Conservation (phyloP, 2,888 invertebrate species). For the Drosophila stalkeri region DNA sequence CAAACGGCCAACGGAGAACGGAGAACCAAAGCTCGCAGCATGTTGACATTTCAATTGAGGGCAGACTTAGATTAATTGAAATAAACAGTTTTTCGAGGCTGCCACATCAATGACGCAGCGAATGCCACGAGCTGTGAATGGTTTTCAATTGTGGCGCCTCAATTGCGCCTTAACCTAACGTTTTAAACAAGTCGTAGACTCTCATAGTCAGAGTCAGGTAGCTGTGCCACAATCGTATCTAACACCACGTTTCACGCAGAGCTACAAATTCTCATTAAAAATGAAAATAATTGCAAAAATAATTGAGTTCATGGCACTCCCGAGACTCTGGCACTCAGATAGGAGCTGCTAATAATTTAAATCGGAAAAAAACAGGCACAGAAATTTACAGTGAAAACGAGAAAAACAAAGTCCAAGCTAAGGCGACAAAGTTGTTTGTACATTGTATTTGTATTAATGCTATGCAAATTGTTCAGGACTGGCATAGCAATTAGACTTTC, state of each 20-base stretch:
- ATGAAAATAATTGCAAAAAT: constrained; percentile 74
- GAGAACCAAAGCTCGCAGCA: constrained; percentile 6
- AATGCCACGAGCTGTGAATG: constrained; percentile 37
- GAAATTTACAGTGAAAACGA: constrained; percentile 26
- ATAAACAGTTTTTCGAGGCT: constrained; percentile 33
- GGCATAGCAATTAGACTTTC: neutral
- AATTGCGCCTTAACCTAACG: constrained; percentile 18
- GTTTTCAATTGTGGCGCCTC: constrained; percentile 38
- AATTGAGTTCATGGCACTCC: constrained; percentile 76
- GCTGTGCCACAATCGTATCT: constrained; percentile 28
- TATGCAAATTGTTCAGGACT: neutral
- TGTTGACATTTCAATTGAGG: constrained; percentile 77
- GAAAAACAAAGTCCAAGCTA: constrained; percentile 9
- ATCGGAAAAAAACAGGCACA: constrained; percentile 32
- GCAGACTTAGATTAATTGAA: constrained; percentile 64
- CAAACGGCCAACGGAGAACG: neutral
- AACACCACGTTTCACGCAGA: constrained; percentile 28
- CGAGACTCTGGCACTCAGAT: constrained; percentile 49
- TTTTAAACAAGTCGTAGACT: constrained; percentile 19
- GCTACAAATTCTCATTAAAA: constrained; percentile 45
- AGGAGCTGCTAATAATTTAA: constrained; percentile 27
- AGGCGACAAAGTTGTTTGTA: constrained; percentile 1
- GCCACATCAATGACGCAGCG: constrained; percentile 46
- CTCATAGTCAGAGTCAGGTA: constrained; percentile 20
- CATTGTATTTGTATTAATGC: neutral